Evolutionary conservation across 2,113 vertebrate genomes (phyloP).

Genomic region (Urocitellus parryii): DNA sequence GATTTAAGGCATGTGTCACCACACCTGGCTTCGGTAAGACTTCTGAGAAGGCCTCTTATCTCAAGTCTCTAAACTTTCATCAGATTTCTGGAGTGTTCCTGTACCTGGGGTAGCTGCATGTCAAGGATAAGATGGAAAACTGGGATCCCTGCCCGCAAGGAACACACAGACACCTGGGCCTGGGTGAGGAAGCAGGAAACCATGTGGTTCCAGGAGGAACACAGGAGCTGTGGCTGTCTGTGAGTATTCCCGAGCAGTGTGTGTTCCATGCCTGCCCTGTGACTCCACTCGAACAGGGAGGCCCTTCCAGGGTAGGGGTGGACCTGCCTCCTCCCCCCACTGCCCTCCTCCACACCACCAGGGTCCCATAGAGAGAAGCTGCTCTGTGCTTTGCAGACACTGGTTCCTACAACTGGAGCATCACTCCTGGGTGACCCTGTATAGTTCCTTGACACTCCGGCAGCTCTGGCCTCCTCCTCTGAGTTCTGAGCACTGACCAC

Average conservation of each 20-base stretch:
- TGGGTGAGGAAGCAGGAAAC: neutral
- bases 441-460: neutral
- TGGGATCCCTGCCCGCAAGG: neutral
- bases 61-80: neutral
- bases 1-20: too few relatives aligned
- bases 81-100: fast-evolving
- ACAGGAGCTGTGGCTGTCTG: neutral
- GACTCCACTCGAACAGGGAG: neutral
- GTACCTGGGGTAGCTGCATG: too few relatives aligned
- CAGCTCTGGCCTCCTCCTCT: neutral
- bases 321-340: neutral
- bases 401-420: neutral
- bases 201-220: neutral
- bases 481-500: neutral
- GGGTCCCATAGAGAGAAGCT: neutral
- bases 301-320: neutral
- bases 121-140: neutral
- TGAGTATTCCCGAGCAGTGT: neutral
- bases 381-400: neutral
- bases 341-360: neutral
- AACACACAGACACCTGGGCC: neutral
- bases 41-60: neutral
- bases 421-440: neutral
- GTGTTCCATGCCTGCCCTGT: fast-evolving
- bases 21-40: neutral